Base-by-base conservation (phyloP, 1,140 invertebrate genomes). In the Calephelis virginiensis region DNA sequence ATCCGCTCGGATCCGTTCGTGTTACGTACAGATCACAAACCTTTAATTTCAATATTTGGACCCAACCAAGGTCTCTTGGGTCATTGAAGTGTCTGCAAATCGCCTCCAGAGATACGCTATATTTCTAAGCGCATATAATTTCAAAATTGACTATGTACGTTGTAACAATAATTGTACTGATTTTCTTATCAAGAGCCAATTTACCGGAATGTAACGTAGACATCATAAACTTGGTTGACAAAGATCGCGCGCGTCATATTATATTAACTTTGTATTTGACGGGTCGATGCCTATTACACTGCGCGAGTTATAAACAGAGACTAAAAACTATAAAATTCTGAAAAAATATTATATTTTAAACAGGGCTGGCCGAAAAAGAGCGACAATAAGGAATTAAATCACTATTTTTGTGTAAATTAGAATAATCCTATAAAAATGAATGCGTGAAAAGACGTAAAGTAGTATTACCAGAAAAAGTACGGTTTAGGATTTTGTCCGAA, bases 71-170 rank as follows among this genome's bases (percentile, higher is more conserved):
- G 69, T 10, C 71, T 78, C 43, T 70, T 71, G 5, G n/a, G n/a
- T n/a, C n/a, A n/a, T n/a, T n/a, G 76, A 75, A 43, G 63, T 73
- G 11, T 68, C 75, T 0, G 71, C 70, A 17, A 73, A 72, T 53
- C 50, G 73, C 1, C 62, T 75, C 9, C 69, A 77, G 14, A 66
- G 73, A 37, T 74, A 72, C n/a, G 72, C 70, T 10, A 63, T 74
- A 48, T 72, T 76, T 61, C 46, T 74, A 46, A 17, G 53, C 1
- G 69, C 59, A 2, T 72, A 77, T 63, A 77, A 74, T 62, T 74
- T 72, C 12, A 63, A 12, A 8, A 77, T 77, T 10, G 73, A 75
- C 43, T 75, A 77, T 48, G 65, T 74, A 6, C 63, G 66, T 53
- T 74, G 75, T 66, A 63, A 66, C 47, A 40, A 63, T 61, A 76